A percentile compares a stretch with the other conserved stretches of the same genome.
Evolutionary conservation across 2,888 invertebrate genomes (phyloP).

Genomic region (Mechanitis messenoides): DNA sequence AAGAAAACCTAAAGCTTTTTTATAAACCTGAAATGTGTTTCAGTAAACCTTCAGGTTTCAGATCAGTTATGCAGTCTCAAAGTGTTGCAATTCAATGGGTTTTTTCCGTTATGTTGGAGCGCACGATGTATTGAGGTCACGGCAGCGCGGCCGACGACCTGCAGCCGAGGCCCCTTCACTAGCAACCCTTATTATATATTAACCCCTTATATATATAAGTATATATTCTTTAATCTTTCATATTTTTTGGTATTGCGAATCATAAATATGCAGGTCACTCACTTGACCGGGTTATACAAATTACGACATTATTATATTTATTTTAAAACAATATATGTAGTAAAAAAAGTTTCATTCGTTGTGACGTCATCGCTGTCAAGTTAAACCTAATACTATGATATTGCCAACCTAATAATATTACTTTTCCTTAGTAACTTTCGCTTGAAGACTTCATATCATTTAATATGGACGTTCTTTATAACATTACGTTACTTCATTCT

Average conservation of each 20-base stretch:
- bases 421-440: constrained; percentile 41
- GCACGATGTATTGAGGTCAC: constrained; percentile 71
- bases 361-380: too few relatives aligned
- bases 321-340: too few relatives aligned
- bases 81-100: constrained; percentile 32
- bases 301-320: constrained; percentile 4
- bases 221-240: too few relatives aligned
- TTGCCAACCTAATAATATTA: constrained; percentile 4
- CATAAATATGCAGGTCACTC: constrained; percentile 21
- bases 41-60: background rate
- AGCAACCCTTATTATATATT: constrained; percentile 21
- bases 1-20: background rate
- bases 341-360: too few relatives aligned
- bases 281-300: constrained; percentile 27
- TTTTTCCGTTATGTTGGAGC: constrained; percentile 71
- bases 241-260: background rate
- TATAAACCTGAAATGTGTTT: background rate
- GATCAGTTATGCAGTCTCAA: background rate
- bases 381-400: constrained; percentile 2
- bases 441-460: constrained; percentile 30
- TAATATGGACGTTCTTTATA: background rate
- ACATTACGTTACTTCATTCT: background rate
- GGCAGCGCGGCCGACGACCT: constrained; percentile 75
- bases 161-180: constrained; percentile 47
- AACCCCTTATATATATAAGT: background rate